Evolutionary conservation across 2,888 invertebrate genomes (phyloP), one percentile per base, ranked within the genome.

Genomic region (Pyralis farinalis): DNA sequence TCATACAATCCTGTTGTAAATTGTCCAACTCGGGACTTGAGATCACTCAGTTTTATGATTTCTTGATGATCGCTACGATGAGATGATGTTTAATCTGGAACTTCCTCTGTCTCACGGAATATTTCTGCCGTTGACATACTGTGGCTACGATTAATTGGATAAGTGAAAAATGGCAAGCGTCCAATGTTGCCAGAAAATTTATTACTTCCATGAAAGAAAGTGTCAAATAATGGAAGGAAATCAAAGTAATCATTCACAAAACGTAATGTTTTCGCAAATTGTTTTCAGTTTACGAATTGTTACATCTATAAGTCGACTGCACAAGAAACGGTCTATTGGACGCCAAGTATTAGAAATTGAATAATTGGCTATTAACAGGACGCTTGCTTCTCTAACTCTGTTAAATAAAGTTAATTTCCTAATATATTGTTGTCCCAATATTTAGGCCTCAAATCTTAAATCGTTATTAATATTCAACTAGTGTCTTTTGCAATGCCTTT

Each of bases 1-100:
- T 66, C 64, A 73, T 50, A 63, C 76, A 73, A 79, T 80, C 62
- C n/a, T n/a, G n/a, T 57, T 56, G 68, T 50, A 69, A 76, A 77
- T 80, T 78, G 65, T 69, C 63, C 69, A 77, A 80, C 74, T 74
- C 64, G 65, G 49, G 58, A 69, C 63, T 64, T 59, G 58, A 59
- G 60, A 66, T 62, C 51, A 50, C 40, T 54, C 52, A 59, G 72
- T 76, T 77, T 72, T 65, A 58, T 55, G 55, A 58, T 16, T 16
- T 16, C 52, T 61, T 67, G 65, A 30, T 37, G 37, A 32, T 32
- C 16, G 57, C 63, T 58, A 53, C 53, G n/a, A n/a, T 58, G 52
- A 47, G 49, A 46, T 51, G 48, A 47, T 52, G n/a, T 60, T 55
- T 62, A 58, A 68, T 60, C 62, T 54, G 55, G 56, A 49, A 53